These are phyloP conservation scores for Notodonta dromedarius DNA, from an alignment of 2,888 invertebrate genomes.

Conservation along the genomic window DNA sequence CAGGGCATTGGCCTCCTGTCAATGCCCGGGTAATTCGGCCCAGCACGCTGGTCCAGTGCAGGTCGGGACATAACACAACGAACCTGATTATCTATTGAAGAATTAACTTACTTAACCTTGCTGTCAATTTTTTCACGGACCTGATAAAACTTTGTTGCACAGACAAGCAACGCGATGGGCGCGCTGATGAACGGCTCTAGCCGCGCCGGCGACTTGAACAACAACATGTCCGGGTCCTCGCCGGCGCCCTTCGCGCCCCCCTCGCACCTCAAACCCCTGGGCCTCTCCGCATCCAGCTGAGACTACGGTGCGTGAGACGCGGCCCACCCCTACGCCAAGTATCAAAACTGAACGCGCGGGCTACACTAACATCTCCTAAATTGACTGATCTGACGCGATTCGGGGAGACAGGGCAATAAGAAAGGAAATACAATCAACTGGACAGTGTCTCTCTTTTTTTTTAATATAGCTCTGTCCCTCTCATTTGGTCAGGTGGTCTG, in stretches of 20 bases:
- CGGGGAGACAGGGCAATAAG: too few species aligned
- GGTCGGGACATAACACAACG: too few species aligned
- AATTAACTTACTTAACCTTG: slow-evolving; percentile 8
- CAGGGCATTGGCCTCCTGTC: too few species aligned
- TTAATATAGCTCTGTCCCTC: neutral
- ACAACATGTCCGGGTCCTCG: slow-evolving; percentile 86
- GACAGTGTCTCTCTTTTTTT: too few species aligned
- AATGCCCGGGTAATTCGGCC: too few species aligned
- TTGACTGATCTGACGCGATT: slow-evolving; percentile 18
- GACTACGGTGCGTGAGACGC: slow-evolving; percentile 80
- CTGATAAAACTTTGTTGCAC: slow-evolving; percentile 39
- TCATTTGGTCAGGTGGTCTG: neutral
- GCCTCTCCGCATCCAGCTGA: slow-evolving; percentile 87
- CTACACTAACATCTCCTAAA: slow-evolving; percentile 29
- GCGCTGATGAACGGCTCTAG: slow-evolving; percentile 83
- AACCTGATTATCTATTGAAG: too few species aligned
- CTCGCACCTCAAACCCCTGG: slow-evolving; percentile 84
- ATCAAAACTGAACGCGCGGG: slow-evolving; percentile 64
- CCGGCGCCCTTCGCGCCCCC: slow-evolving; percentile 76
- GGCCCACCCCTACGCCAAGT: slow-evolving; percentile 77
- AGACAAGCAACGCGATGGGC: slow-evolving; percentile 76
- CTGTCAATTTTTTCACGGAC: neutral
- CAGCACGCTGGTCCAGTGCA: too few species aligned
- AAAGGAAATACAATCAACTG: too few species aligned
- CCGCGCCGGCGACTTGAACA: slow-evolving; percentile 86